Evolutionary conservation across 2,888 invertebrate genomes (phyloP), one percentile per base, ranked within the genome.

Genomic region (Drosophila prolongata): DNA sequence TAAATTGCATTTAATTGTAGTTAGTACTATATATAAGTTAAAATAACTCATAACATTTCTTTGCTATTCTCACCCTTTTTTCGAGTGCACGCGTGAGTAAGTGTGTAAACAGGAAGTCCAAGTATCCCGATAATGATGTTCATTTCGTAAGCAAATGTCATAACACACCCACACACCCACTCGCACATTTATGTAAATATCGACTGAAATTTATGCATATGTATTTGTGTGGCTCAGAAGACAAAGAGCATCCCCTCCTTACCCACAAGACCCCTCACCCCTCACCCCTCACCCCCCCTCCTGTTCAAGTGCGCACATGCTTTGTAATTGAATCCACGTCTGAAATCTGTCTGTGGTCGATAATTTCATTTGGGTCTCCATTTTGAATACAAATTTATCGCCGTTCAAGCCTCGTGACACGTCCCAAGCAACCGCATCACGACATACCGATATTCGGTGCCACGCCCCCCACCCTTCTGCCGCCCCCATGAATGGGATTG

Each of bases 311-410:
- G 78, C 75, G 78, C 47, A 47, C 34, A 47, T 69, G 62, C 62
- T 74, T 85, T 75, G 87, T 88, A 88, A 88, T 85, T 87, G 87
- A 85, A 85, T 88, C 89, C 87, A 84, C 89, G 83, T 88, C 84
- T 82, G 73, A 75, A 78, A 80, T 88, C 80, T 83, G 88, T 84
- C 83, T 80, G 78, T 88, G 83, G 80, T 77, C 78, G 87, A 86
- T 88, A 84, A 84, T 84, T 88, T 88, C 83, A 86, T 86, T 86
- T 86, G 60, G 66, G 67, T 56, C 62, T 46, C 70, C 74, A 86
- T 82, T 82, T 82, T 79, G 83, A 86, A 82, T 88, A 88, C 88
- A 85, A 83, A 83, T 86, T 88, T 71, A 47, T 56, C 55, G 64
- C 37, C 16, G 24, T 40, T 54, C 46, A 37, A 46, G 10, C 10